Evolutionary conservation across 2,113 vertebrate genomes (phyloP), one percentile per base, ranked within the genome.

Genomic region (Centropristis striata): DNA sequence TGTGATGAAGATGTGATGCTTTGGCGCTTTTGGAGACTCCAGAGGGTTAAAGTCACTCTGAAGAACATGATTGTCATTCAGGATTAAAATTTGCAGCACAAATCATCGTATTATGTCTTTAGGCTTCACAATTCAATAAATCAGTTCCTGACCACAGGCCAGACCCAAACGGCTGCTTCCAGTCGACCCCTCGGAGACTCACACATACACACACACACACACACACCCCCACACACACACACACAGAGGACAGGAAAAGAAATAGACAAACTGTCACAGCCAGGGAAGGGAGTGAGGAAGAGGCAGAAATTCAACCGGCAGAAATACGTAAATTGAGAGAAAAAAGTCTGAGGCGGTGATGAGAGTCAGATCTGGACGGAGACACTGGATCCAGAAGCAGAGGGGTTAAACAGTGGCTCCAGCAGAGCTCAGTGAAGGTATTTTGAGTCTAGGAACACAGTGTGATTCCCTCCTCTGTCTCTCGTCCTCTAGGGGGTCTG

Each of bases 381-480:
- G 41, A 73, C 55, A 55, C 78, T 37, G 69, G 74, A 77, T 83
- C 53, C 68, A 68, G 63, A 51, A 53, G 41, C 37, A 10, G 39
- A 57, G 54, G 61, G 25, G 0, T 68, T 4, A 16, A 60, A 75
- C 44, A 71, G 28, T 20, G 20, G 49, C 50, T 3, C 74, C 76
- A 75, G 55, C 42, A 37, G 4, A 32, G 32, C 32, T 32, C 3
- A 70, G 37, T 55, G 39, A 80, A 91, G 70, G 75, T 90, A 91
- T 93, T 91, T 90, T 88, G 78, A 91, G 86, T 85, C 76, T 12
- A 85, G 68, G 90, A 93, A 92, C 91, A 86, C 50, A 23, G 36
- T 59, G 89, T 91, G 76, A 88, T 76, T 82, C 79, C 49, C 65
- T 53, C 23, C 28, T 68, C 81, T 71, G 64, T 84, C 69, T 87